Evolutionary conservation across 1,140 invertebrate genomes (phyloP), one percentile per base, ranked within the genome.

Genomic region (Cydia strobilella): DNA sequence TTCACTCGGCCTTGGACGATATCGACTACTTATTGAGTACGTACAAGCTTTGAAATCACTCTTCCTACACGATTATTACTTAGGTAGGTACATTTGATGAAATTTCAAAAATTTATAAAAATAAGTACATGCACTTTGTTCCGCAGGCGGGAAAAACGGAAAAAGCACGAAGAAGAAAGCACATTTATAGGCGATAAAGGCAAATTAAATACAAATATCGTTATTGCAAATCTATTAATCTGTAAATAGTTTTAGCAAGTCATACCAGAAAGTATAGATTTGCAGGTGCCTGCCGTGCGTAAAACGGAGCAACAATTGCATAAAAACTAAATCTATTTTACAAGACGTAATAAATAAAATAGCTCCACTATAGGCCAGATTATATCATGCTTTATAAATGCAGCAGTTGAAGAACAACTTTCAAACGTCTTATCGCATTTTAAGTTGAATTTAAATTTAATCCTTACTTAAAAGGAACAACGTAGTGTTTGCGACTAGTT

Each of bases 1-100:
- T 85, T 75, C 76, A 78, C 74, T 35, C 72, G 86, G 82, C 90
- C 89, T 90, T 90, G 90, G 84, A 83, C 82, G 79, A 90, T 83
- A 90, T 84, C 85, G 48, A 51, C n/a, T 51, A 51, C 88, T 86
- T 85, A 51, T 51, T 51, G 48, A 51, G 48, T 51, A 23, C 10
- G 20, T 23, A 59, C 54, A 5, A 23, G 54, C 54, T 59, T 12
- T 59, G 54, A 3, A 59, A 59, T 59, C 20, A 9, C 20, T 59
- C 20, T 59, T 59, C 54, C 54, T 59, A 59, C 54, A 59, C 54
- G 54, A 3, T 59, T 10, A 20, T 59, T 23, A 51, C 20, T 59
- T 23, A 54, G 20, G 20, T 7, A 54, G 7, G 20, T 23, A 59
- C 2, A 59, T 59, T 20, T 20, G 18, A 59, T 9, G 5, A 54